A percentile compares a stretch with the other conserved stretches of the same genome.
These are phyloP conservation scores for Psettodes erumei DNA, from an alignment of 2,113 vertebrate species.

Conservation along the genomic window DNA sequence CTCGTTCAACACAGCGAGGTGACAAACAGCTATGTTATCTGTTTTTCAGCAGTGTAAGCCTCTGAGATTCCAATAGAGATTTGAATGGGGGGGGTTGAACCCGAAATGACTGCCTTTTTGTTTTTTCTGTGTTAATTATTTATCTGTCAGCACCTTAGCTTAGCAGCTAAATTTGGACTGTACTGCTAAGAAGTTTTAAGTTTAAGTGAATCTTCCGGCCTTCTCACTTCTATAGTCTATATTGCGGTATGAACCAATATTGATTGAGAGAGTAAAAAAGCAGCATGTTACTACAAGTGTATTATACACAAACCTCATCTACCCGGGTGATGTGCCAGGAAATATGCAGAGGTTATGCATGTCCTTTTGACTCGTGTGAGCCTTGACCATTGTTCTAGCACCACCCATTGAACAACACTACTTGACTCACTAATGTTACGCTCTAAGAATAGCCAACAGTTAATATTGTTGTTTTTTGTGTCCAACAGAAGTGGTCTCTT, in stretches of 20 bases:
- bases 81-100: neutral
- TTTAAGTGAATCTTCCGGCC: too few species aligned
- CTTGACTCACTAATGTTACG: neutral
- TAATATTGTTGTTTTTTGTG: neutral
- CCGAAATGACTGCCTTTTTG: neutral
- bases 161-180: neutral
- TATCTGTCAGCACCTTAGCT: neutral
- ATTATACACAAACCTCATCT: too few species aligned
- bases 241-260: neutral
- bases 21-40: neutral
- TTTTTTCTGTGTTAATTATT: neutral
- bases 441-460: neutral
- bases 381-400: neutral
- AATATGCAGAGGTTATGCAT: neutral
- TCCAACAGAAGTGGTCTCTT: neutral
- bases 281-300: neutral
- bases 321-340: too few species aligned
- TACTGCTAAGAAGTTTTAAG: neutral
- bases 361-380: too few species aligned
- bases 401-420: neutral
- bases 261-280: neutral
- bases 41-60: neutral
- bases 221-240: neutral
- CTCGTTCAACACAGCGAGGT: neutral
- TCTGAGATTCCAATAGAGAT: neutral